Base-by-base conservation (phyloP, 2,797 vertebrate genomes). In the Tauraco hartlaubi region DNA sequence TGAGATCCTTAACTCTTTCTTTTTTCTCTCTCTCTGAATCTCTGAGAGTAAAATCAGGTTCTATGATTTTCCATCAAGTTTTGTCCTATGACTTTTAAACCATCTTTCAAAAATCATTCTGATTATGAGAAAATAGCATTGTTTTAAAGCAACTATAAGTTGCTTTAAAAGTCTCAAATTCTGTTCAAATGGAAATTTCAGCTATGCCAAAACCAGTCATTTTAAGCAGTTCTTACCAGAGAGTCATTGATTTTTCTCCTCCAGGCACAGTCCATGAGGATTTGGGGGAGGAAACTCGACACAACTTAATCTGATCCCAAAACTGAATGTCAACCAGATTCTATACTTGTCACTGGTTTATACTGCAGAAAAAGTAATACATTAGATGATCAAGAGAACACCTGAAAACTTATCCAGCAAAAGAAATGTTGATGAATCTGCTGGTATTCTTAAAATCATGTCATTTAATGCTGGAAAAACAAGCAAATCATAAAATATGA, bases 191-290 rank as follows among this genome's bases (percentile, higher is more conserved):
- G 21, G 26, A 88, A 92, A 79, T 64, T 84, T 75, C 37, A 94
- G 26, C 52, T 61, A 82, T 52, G 64, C 31, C 49, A 76, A 76
- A 79, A 75, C 54, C 59, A 92, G 61, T 33, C 23, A 77, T 80
- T 95, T 95, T 71, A 94, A 95, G 77, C 33, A 85, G 35, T 76
- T 94, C 74, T 81, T 92, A 83, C 26, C 44, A 79, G 37, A 88
- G 10, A 73, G 9, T 58, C 73, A 92, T 71, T 88, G 88, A 88
- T 92, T 93, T 93, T 90, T 92, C 63, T 90, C 35, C 43, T 51
- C 59, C 44, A 77, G 79, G 55, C 33, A 86, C 11, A 73, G 74
- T 63, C 61, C 63, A 31, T 19, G 20, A 96, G 78, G 77, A 92
- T 90, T 54, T 92, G 23, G 18, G 37, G 49, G 14, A 93, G 39